Evolutionary conservation across 2,797 vertebrate genomes (phyloP).

Genomic region (Vespertilio murinus): DNA sequence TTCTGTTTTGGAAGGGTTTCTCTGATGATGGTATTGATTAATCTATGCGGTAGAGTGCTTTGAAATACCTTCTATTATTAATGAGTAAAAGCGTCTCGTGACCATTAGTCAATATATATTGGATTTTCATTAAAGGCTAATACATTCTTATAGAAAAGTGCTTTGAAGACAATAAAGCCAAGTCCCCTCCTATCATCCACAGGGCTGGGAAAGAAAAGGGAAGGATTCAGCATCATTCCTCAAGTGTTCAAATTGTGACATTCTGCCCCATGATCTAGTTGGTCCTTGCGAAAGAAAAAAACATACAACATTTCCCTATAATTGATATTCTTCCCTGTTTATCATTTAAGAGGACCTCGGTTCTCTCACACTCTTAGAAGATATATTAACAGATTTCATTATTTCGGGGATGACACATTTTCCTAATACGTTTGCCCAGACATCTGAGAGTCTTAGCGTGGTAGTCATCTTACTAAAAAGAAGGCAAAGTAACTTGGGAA

Average conservation of each 20-base stretch:
- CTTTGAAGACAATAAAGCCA: background rate
- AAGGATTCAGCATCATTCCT: background rate
- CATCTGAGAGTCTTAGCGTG: background rate
- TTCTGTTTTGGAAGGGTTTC: background rate
- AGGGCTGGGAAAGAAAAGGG: background rate
- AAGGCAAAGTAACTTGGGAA: background rate
- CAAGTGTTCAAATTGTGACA: background rate
- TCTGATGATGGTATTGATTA: background rate
- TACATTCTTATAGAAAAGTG: background rate
- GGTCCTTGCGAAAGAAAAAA: background rate
- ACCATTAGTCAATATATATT: background rate
- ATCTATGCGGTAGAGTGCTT: background rate
- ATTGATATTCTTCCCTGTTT: background rate
- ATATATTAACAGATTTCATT: background rate
- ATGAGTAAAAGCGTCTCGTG: background rate
- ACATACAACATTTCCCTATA: background rate
- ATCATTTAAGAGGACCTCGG: background rate
- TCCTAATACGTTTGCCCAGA: background rate
- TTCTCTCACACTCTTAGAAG: background rate
- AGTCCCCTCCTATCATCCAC: background rate
- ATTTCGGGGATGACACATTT: background rate
- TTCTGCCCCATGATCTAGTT: background rate
- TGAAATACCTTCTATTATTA: background rate
- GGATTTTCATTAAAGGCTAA: constrained; percentile 18
- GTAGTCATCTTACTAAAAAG: background rate